These are phyloP conservation scores for Carapus acus DNA, from an alignment of 2,797 vertebrate genomes.

Conservation along the genomic window DNA sequence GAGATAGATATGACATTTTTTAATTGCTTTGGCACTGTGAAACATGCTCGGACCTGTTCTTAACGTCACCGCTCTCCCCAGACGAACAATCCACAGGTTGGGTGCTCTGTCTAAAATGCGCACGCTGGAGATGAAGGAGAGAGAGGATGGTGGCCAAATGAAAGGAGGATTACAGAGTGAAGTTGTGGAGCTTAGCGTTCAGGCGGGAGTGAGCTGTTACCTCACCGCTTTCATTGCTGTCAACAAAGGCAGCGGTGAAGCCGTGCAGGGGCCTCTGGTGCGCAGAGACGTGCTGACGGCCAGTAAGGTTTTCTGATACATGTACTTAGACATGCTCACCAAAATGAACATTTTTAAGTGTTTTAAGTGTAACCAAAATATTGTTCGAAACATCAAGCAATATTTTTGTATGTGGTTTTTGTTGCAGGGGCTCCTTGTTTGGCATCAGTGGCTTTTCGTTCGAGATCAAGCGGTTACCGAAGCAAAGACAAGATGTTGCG, in stretches of 20 bases:
- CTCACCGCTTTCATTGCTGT: conserved; percentile 75
- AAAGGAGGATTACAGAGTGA: conserved; percentile 21
- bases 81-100: conserved; percentile 71
- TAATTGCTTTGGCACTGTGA: too few relatives aligned
- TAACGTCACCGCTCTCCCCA: conserved; percentile 22
- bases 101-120: conserved; percentile 70
- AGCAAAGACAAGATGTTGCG: too few relatives aligned
- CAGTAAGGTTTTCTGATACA: conserved; percentile 67
- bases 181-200: conserved; percentile 57
- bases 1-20: too few relatives aligned
- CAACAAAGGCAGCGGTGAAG: conserved; percentile 55
- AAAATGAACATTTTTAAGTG: too few relatives aligned
- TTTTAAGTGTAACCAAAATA: too few relatives aligned
- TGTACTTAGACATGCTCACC: not conserved
- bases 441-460: too few relatives aligned
- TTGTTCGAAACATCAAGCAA: too few relatives aligned
- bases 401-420: too few relatives aligned
- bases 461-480: too few relatives aligned
- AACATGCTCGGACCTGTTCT: too few relatives aligned
- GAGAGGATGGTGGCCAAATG: rapidly evolving
- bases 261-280: conserved; percentile 59
- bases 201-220: conserved; percentile 75
- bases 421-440: too few relatives aligned
- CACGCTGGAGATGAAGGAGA: conserved; percentile 58
- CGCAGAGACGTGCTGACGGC: conserved; percentile 44